Percentiles rank a stretch among this genome's conserved stretches.
Conservation (phyloP, 2,797 vertebrate genomes). For the Mormyrus proboscirostris region DNA sequence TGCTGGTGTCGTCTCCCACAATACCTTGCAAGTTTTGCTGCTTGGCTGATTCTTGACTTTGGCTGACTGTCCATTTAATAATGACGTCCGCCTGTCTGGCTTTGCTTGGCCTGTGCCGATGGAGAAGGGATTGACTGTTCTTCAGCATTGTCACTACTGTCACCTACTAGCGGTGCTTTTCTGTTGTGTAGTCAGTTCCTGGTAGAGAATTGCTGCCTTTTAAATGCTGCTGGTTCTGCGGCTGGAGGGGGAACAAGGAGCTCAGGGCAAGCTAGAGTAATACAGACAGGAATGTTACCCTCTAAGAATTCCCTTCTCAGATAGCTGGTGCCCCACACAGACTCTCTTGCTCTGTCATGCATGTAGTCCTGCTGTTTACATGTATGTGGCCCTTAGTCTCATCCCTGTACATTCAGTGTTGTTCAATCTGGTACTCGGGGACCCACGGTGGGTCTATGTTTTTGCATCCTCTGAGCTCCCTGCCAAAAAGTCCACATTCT, state of each 20-base stretch:
- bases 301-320: constrained; percentile 63
- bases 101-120: background rate
- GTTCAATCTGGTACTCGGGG: background rate
- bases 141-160: background rate
- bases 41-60: background rate
- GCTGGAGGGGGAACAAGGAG: constrained; percentile 14
- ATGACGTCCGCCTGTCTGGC: background rate
- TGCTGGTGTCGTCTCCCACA: background rate
- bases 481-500: background rate
- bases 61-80: background rate
- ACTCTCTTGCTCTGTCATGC: background rate
- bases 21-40: background rate
- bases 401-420: background rate
- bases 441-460: background rate
- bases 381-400: background rate
- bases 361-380: background rate
- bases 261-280: constrained; percentile 52
- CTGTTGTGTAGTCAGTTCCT: background rate
- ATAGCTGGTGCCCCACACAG: constrained; percentile 60
- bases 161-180: background rate
- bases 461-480: background rate
- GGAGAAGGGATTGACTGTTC: background rate
- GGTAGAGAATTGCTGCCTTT: background rate
- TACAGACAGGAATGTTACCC: constrained; percentile 63
- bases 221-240: constrained; percentile 41